Evolutionary conservation across 2,888 invertebrate species (phyloP).

Genomic region (Ferrisia virgata): DNA sequence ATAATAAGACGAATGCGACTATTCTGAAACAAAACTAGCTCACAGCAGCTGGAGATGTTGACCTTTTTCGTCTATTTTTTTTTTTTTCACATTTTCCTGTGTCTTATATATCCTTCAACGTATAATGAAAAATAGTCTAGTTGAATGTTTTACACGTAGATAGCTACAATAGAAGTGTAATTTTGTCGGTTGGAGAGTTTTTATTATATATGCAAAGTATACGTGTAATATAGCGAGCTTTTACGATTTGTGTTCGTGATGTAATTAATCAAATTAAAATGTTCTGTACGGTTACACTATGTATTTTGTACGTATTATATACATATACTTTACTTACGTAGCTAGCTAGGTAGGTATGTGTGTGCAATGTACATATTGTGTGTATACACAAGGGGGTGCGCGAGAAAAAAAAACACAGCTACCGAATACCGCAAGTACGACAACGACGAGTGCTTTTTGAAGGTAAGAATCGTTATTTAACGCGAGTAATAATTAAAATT

Average conservation of each 20-base stretch:
- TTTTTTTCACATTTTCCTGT: too few species aligned
- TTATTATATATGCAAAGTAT: background rate
- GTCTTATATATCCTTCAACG: background rate
- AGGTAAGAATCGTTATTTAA: constrained; percentile 30
- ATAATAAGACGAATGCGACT: background rate
- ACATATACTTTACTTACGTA: background rate
- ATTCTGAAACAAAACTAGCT: background rate
- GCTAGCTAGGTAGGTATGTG: background rate
- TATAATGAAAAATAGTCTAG: constrained; percentile 11
- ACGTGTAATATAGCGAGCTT: background rate
- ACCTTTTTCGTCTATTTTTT: background rate
- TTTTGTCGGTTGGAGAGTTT: constrained; percentile 10
- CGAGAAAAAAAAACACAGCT: background rate
- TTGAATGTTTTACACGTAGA: background rate
- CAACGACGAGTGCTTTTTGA: constrained; percentile 17
- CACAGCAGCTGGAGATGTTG: background rate
- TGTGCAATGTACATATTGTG: too few species aligned
- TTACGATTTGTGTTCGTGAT: constrained; percentile 12
- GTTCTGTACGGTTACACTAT: background rate
- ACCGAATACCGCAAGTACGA: constrained; percentile 6
- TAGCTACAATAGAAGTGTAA: background rate
- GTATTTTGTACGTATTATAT: background rate
- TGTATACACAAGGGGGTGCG: background rate
- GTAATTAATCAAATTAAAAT: constrained; percentile 30
- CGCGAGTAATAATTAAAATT: constrained; percentile 29